phyloP scores from a whole-genome alignment of 2,113 vertebrate genomes.

The Epinephelus fuscoguttatus region DNA sequence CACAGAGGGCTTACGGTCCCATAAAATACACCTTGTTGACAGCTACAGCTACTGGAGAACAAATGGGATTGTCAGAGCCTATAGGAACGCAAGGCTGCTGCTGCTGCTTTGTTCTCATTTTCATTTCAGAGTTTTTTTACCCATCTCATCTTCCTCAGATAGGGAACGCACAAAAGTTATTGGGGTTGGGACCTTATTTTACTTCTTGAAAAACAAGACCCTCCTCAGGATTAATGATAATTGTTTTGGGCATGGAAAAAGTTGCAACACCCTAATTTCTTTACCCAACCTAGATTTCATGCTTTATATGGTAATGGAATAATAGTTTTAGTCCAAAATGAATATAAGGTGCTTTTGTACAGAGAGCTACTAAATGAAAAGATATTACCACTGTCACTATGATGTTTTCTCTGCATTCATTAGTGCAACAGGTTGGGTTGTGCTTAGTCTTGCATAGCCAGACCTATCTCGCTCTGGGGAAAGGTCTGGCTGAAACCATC shows the following conservation, averaged over 20 bases:
- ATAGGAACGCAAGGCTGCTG: not conserved
- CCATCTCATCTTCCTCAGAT: constrained; percentile 4
- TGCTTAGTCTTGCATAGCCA: too few relatives aligned
- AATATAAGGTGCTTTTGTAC: not conserved
- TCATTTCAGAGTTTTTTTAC: not conserved
- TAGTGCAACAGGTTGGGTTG: too few relatives aligned
- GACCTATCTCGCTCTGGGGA: too few relatives aligned
- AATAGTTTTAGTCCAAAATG: not conserved
- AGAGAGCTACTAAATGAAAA: not conserved
- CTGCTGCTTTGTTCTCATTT: constrained; percentile 34
- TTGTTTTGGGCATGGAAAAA: not conserved
- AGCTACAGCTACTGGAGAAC: constrained; percentile 39
- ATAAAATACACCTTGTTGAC: constrained; percentile 53
- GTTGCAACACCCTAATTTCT: not conserved
- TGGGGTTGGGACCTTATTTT: not conserved
- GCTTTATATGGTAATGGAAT: not conserved
- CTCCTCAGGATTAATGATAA: not conserved
- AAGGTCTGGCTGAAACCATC: too few relatives aligned
- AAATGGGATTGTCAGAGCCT: constrained; percentile 59
- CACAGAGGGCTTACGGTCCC: not conserved
- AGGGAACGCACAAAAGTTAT: not conserved
- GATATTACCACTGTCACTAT: not conserved
- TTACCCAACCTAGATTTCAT: not conserved
- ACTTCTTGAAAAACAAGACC: not conserved
- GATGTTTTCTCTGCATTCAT: not conserved